Evolutionary conservation across 2,888 invertebrate species (phyloP), one percentile per base, ranked within the genome.

Genomic region (Drosophila mercatorum): DNA sequence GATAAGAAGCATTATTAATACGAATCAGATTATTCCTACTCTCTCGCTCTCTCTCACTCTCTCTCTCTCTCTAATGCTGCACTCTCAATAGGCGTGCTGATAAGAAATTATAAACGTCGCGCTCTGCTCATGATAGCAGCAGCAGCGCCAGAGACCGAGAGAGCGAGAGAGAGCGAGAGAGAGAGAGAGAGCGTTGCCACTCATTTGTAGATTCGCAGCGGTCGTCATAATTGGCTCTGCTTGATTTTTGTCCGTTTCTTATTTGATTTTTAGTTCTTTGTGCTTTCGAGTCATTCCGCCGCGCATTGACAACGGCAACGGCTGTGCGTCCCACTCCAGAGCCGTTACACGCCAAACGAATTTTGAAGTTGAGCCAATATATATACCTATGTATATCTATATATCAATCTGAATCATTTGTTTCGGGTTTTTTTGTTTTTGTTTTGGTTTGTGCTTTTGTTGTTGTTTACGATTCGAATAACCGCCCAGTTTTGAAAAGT

Each of bases 1-100:
- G 88, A 84, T 83, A 83, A 88, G 76, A 68, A 22, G 22, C 22
- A 68, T 68, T 55, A n/a, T 65, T 70, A 78, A 80, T 75, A 75
- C 69, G 59, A 62, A 57, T 69, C 56, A 61, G 73, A 83, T 83
- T 80, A 65, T 65, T 5, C 46, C 12, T 57, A 8, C 38, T 31
- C 67, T n/a, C 52, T 28, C 28, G 28, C 28, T 28, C 28, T 22
- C 63, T 7, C 41, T 14, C 40, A 22, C 28, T 10, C 62, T 11
- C 55, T 26, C 51, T n/a, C 36, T 12, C 40, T 11, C 43, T 51
- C 17, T 40, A 4, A 4, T 12, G 38, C 38, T 38, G 12, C 12
- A 22, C 17, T 43, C 43, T 17, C n/a, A 43, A 3, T 43, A 12
- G 38, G 38, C 40, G 22, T 22, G 14, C 52, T 68, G 59, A 83